A percentile compares a stretch with the other conserved stretches of the same genome.
Conservation (phyloP, 1,140 invertebrate genomes). For the Hermetia illucens region DNA sequence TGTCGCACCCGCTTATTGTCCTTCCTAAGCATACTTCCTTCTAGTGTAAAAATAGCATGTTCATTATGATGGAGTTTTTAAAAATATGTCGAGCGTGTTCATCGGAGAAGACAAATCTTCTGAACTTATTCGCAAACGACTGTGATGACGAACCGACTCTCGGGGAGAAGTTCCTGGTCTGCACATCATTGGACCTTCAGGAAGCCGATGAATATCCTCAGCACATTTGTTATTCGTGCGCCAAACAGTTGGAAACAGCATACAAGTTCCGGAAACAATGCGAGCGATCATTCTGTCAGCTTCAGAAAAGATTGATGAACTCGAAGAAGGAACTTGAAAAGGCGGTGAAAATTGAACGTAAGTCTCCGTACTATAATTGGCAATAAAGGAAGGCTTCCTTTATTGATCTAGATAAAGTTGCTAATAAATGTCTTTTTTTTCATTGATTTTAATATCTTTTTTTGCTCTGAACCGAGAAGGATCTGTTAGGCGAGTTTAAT, state of each 20-base stretch:
- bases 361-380: too few species aligned
- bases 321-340: not conserved
- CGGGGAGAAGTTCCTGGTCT: not conserved
- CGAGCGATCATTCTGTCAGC: not conserved
- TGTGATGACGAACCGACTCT: not conserved
- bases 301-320: not conserved
- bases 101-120: not conserved
- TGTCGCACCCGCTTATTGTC: too few species aligned
- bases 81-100: not conserved
- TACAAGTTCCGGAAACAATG: not conserved
- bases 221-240: not conserved
- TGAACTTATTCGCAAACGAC: not conserved
- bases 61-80: not conserved
- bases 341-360: too few species aligned
- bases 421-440: too few species aligned
- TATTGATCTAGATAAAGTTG: too few species aligned
- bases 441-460: too few species aligned
- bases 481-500: too few species aligned
- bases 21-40: too few species aligned
- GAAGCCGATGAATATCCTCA: not conserved
- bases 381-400: too few species aligned
- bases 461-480: too few species aligned
- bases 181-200: not conserved
- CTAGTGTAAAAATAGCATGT: too few species aligned
- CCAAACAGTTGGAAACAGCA: not conserved